A percentile compares a stretch with the other conserved stretches of the same genome.
Conservation (phyloP, 2,888 invertebrate species). For the Athripsodes cinereus region DNA sequence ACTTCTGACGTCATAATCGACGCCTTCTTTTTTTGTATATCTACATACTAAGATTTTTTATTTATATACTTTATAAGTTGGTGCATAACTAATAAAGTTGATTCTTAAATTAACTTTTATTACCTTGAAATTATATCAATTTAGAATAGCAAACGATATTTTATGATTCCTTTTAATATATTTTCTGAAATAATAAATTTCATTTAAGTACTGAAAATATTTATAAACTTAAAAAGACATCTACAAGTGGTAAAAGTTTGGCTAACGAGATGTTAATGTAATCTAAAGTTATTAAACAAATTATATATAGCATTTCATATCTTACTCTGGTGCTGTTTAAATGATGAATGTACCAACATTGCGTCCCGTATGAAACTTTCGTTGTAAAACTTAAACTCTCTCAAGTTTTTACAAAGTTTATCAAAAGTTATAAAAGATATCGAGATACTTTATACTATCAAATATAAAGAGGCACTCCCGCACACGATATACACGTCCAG, state of each 20-base stretch:
- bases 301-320: background rate
- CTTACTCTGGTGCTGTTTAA: background rate
- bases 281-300: conserved; percentile 1
- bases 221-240: too few relatives aligned
- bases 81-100: too few relatives aligned
- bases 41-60: too few relatives aligned
- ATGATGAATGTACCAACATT: conserved; percentile 2
- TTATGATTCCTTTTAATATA: too few relatives aligned
- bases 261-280: background rate
- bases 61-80: too few relatives aligned
- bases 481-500: conserved; percentile 7
- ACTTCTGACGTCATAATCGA: too few relatives aligned
- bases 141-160: too few relatives aligned
- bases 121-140: too few relatives aligned
- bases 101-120: too few relatives aligned
- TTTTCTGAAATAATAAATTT: too few relatives aligned
- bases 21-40: too few relatives aligned
- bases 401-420: conserved; percentile 5
- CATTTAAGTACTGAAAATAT: too few relatives aligned
- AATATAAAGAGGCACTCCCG: background rate
- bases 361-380: conserved; percentile 2
- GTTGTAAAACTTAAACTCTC: background rate
- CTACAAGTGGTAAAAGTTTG: background rate
- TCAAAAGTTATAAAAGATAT: background rate
- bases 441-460: background rate